A percentile compares a stretch with the other conserved stretches of the same genome.
phyloP scores from a whole-genome alignment of 2,888 invertebrate genomes.

The Dinocampus coccinellae region DNA sequence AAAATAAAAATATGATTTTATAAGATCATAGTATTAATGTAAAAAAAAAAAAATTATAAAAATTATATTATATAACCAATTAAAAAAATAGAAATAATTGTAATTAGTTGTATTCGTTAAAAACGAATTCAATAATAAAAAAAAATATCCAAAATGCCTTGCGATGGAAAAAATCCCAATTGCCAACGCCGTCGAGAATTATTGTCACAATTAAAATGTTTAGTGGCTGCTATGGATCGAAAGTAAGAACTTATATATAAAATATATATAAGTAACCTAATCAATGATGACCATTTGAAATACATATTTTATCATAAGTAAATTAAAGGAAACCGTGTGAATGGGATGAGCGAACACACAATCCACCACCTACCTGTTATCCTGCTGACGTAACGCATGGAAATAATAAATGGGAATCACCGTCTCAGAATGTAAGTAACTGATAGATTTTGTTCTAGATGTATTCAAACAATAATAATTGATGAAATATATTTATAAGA shows the following conservation, averaged over 20 bases:
- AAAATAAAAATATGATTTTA: background rate
- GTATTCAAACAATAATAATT: background rate
- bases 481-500: constrained; percentile 46
- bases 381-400: constrained; percentile 43
- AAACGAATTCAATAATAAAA: constrained; percentile 1
- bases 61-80: background rate
- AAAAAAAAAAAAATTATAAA: background rate
- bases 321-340: constrained; percentile 62
- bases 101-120: background rate
- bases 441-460: background rate
- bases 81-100: background rate
- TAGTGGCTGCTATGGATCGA: constrained; percentile 63
- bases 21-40: background rate
- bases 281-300: constrained; percentile 12
- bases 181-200: constrained; percentile 61
- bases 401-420: too few species aligned
- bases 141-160: constrained; percentile 56
- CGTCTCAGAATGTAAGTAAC: constrained; percentile 53
- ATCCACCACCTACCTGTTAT: constrained; percentile 51
- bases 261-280: background rate
- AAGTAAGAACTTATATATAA: constrained; percentile 49
- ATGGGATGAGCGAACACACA: constrained; percentile 60
- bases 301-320: background rate
- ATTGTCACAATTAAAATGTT: constrained; percentile 61
- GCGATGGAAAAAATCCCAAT: constrained; percentile 62